A percentile compares a stretch with the other conserved stretches of the same genome.
These are phyloP conservation scores for Hafferia zeledoni DNA, from an alignment of 2,797 vertebrate species.

Conservation along the genomic window DNA sequence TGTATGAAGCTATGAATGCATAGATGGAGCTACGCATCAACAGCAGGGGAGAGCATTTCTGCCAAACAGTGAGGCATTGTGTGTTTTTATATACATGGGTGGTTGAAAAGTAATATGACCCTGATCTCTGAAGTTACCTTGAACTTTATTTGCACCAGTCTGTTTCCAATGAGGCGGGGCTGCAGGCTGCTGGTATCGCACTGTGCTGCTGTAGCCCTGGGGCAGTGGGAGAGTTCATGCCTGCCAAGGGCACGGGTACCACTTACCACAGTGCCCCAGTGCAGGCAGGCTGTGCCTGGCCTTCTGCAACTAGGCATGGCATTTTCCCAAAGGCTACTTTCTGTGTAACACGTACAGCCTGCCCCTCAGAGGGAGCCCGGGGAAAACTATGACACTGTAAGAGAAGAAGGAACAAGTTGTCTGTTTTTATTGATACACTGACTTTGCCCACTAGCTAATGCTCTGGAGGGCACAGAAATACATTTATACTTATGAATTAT, in stretches of 20 bases:
- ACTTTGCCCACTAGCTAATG: not conserved
- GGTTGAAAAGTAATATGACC: not conserved
- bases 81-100: slow-evolving; percentile 10
- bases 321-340: not conserved
- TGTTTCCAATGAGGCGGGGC: not conserved
- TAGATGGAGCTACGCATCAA: not conserved
- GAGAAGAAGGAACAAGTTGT: not conserved
- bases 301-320: not conserved
- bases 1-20: too few relatives aligned
- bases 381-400: not conserved
- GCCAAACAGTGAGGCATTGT: not conserved
- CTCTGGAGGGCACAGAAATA: not conserved
- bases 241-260: not conserved
- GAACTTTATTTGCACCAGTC: slow-evolving; percentile 44
- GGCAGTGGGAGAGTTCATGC: fast-evolving
- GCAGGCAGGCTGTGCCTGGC: not conserved
- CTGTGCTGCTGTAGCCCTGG: not conserved
- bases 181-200: not conserved
- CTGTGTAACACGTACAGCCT: fast-evolving
- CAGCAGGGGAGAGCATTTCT: not conserved
- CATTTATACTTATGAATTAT: not conserved
- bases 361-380: not conserved
- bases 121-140: slow-evolving; percentile 25
- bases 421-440: not conserved
- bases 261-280: not conserved